phyloP scores from a whole-genome alignment of 2,113 vertebrate genomes.

The Ellobius talpinus region DNA sequence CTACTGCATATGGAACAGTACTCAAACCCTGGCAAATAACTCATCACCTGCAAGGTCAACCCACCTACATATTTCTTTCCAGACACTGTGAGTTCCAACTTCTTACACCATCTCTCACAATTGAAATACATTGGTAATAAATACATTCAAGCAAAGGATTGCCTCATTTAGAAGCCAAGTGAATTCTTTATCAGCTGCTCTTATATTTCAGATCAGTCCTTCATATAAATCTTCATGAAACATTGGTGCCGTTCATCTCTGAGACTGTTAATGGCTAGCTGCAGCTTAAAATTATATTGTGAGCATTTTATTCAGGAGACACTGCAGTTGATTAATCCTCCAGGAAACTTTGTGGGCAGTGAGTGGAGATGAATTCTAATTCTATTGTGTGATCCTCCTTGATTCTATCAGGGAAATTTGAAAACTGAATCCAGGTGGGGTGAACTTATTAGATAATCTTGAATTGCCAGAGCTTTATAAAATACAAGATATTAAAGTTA shows the following conservation, averaged over 20 bases:
- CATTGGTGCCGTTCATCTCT: constrained; percentile 66
- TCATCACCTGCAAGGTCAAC: constrained; percentile 73
- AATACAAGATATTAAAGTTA: constrained; percentile 36
- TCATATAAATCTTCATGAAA: constrained; percentile 73
- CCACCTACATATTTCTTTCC: constrained; percentile 68
- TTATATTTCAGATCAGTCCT: constrained; percentile 68
- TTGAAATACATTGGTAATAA: constrained; percentile 70
- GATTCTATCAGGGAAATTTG: constrained; percentile 21
- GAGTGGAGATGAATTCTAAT: constrained; percentile 62
- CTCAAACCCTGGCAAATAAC: constrained; percentile 30
- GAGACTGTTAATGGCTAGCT: constrained; percentile 66
- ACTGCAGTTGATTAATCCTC: constrained; percentile 66
- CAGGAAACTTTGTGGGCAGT: constrained; percentile 45
- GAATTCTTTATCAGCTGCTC: constrained; percentile 64
- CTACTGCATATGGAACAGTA: constrained; percentile 47
- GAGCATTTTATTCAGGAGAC: constrained; percentile 63
- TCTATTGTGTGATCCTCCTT: neutral
- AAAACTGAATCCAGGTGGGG: neutral
- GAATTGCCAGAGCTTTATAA: constrained; percentile 39
- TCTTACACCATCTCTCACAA: constrained; percentile 58
- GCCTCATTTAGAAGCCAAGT: constrained; percentile 69
- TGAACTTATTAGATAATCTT: constrained; percentile 27
- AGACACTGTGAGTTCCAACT: constrained; percentile 41
- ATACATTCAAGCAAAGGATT: constrained; percentile 58
- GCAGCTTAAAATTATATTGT: constrained; percentile 69